A percentile compares a stretch with the other conserved stretches of the same genome.
phyloP scores from a whole-genome alignment of 2,113 vertebrate species.

The Hippocampus barbouri region DNA sequence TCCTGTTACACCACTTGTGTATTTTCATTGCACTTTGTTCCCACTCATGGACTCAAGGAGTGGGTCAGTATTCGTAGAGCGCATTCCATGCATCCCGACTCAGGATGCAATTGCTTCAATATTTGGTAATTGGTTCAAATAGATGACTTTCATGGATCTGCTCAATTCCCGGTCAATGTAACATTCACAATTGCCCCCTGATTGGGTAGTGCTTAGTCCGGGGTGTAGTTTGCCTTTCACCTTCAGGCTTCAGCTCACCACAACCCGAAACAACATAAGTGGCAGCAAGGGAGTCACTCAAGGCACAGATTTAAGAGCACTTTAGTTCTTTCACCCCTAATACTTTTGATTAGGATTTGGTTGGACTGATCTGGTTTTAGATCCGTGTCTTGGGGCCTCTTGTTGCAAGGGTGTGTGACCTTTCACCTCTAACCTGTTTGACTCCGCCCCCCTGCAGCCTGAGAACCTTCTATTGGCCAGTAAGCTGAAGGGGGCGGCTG shows the following conservation, averaged over 20 bases:
- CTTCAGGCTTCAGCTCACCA: not conserved
- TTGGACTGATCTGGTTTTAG: slow-evolving; percentile 69
- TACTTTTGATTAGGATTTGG: slow-evolving; percentile 51
- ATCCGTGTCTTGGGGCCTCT: slow-evolving; percentile 63
- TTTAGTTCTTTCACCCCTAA: slow-evolving; percentile 62
- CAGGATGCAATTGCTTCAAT: slow-evolving; percentile 14
- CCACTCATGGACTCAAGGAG: slow-evolving; percentile 51
- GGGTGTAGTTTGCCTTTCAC: not conserved
- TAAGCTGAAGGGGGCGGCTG: slow-evolving; percentile 79
- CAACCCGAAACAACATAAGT: not conserved
- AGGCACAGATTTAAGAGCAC: slow-evolving; percentile 68
- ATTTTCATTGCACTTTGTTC: slow-evolving; percentile 48
- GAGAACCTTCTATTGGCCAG: slow-evolving; percentile 79
- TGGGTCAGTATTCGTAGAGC: slow-evolving; percentile 16
- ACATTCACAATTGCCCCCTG: not conserved
- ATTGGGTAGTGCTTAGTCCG: not conserved
- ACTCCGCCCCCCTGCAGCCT: slow-evolving; percentile 74
- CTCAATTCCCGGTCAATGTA: not conserved
- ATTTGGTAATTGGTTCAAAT: slow-evolving; percentile 16
- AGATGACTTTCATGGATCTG: not conserved
- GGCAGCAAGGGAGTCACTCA: slow-evolving; percentile 55
- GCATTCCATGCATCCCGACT: slow-evolving; percentile 42
- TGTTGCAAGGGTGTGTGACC: slow-evolving; percentile 61
- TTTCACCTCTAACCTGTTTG: slow-evolving; percentile 72
- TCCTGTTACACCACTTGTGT: slow-evolving; percentile 34